These are phyloP conservation scores for Lepidotrigona ventralis DNA, from an alignment of 1,140 invertebrate species.

Conservation along the genomic window DNA sequence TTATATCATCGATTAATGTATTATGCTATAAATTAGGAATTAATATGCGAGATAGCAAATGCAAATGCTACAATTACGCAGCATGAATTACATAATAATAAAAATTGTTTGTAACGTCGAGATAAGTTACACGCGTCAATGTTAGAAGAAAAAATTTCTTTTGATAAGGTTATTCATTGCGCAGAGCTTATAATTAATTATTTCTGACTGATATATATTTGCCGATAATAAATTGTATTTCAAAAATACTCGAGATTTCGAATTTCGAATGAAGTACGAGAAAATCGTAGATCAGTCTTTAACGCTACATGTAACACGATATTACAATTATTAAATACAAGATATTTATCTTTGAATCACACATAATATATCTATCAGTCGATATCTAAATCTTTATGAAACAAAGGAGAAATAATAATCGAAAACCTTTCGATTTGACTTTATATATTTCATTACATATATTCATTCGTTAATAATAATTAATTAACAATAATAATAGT, in stretches of 20 bases:
- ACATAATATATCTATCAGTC: not conserved
- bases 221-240: not conserved
- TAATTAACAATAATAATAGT: conserved; percentile 71
- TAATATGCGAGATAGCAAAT: not conserved
- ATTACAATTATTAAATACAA: not conserved
- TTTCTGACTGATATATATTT: not conserved
- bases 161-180: not conserved
- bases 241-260: not conserved
- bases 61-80: not conserved
- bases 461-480: conserved; percentile 70
- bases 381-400: not conserved
- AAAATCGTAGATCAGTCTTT: not conserved
- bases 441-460: conserved; percentile 74
- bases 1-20: not conserved
- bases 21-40: too few species aligned
- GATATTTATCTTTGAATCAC: not conserved
- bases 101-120: not conserved
- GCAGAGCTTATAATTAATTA: not conserved
- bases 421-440: conserved; percentile 71
- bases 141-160: not conserved
- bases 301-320: not conserved
- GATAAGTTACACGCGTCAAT: conserved; percentile 12
- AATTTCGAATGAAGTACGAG: conserved; percentile 1
- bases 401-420: conserved; percentile 58
- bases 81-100: not conserved